phyloP scores from a whole-genome alignment of 2,113 vertebrate species.

The Malurus cyaneus region DNA sequence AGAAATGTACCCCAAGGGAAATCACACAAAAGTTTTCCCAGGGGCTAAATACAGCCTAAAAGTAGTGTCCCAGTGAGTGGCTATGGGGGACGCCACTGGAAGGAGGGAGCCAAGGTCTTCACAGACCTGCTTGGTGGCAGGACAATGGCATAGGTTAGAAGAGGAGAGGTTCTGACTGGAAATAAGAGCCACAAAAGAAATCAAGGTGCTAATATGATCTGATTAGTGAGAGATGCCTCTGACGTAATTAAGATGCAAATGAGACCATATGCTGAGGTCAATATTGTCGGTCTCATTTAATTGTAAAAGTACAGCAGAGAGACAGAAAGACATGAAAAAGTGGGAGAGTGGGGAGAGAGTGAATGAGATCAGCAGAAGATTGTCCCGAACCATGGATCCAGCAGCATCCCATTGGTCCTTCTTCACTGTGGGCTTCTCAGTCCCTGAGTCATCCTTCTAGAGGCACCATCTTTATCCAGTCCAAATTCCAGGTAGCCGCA shows the following conservation, averaged over 20 bases:
- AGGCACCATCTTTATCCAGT: not conserved
- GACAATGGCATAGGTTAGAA: not conserved
- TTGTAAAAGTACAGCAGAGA: not conserved
- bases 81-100: fast-evolving
- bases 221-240: not conserved
- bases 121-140: not conserved
- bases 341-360: not conserved
- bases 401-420: not conserved
- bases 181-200: not conserved
- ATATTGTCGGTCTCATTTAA: not conserved
- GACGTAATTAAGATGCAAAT: not conserved
- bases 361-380: not conserved
- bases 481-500: not conserved
- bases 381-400: not conserved
- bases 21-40: not conserved
- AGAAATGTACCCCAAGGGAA: not conserved
- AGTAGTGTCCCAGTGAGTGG: not conserved
- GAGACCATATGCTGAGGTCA: not conserved
- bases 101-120: not conserved
- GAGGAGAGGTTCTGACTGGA: not conserved
- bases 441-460: not conserved
- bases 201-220: not conserved
- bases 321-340: not conserved
- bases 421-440: not conserved
- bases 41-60: not conserved